Percentiles rank a stretch among this genome's conserved stretches.
phyloP scores from a whole-genome alignment of 2,113 vertebrate genomes.

The Bufo bufo region DNA sequence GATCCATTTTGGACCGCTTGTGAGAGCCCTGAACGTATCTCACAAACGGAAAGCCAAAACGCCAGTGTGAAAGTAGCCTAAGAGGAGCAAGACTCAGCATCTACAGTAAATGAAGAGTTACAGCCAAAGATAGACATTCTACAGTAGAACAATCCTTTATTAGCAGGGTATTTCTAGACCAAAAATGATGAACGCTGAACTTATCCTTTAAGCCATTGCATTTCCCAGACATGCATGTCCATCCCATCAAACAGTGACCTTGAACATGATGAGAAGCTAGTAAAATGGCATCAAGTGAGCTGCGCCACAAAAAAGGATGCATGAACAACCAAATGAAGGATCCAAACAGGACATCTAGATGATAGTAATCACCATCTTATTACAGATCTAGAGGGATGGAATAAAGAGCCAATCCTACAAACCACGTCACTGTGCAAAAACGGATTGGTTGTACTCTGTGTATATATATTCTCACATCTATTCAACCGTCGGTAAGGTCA shows the following conservation, averaged over 20 bases:
- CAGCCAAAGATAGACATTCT: not conserved
- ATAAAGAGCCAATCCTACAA: not conserved
- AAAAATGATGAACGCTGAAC: not conserved
- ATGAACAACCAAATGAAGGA: not conserved
- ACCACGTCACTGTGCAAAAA: not conserved
- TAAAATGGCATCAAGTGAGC: not conserved
- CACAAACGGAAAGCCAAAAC: no score
- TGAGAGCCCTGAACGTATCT: no score
- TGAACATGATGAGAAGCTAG: not conserved
- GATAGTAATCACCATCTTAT: not conserved
- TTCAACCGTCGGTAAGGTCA: not conserved
- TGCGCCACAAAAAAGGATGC: not conserved
- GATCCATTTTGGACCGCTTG: no score
- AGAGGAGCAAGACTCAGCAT: not conserved
- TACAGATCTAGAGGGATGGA: not conserved
- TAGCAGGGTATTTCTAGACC: not conserved
- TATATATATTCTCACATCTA: not conserved
- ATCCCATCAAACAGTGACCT: constrained; percentile 18
- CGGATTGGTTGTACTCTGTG: not conserved
- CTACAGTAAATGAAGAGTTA: not conserved
- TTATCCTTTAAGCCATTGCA: constrained; percentile 1
- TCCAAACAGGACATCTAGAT: not conserved
- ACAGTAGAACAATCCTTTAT: not conserved
- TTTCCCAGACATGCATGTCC: constrained; percentile 21
- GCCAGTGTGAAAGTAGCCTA: not conserved